A percentile compares a stretch with the other conserved stretches of the same genome.
phyloP scores from a whole-genome alignment of 2,113 vertebrate genomes.

The Misgurnus anguillicaudatus region DNA sequence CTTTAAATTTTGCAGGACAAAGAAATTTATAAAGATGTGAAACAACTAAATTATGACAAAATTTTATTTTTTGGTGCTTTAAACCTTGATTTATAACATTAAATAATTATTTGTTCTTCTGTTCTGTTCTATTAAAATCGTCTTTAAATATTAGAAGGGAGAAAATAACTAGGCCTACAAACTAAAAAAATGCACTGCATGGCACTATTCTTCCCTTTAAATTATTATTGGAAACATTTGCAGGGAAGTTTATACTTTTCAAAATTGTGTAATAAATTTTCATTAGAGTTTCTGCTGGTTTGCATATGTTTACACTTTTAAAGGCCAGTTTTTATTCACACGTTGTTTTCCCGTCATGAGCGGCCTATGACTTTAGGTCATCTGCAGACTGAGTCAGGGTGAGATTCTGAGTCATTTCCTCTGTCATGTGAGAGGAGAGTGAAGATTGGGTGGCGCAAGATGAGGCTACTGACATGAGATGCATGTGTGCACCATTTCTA shows the following conservation, averaged over 20 bases:
- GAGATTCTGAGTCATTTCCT: constrained; percentile 46
- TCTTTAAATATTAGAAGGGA: too few species aligned
- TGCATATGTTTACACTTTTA: constrained; percentile 27
- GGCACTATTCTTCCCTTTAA: background rate
- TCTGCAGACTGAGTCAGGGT: constrained; percentile 30
- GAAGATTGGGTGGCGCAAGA: constrained; percentile 4
- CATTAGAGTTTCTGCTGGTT: background rate
- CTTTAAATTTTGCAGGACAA: too few species aligned
- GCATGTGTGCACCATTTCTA: background rate
- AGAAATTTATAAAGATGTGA: too few species aligned
- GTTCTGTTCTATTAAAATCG: too few species aligned
- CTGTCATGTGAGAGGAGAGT: constrained; percentile 49
- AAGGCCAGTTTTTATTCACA: constrained; percentile 35
- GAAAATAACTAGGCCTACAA: too few species aligned
- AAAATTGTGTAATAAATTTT: background rate
- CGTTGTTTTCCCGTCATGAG: constrained; percentile 17
- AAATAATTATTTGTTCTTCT: too few species aligned
- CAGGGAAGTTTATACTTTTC: too few species aligned
- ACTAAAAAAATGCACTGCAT: too few species aligned
- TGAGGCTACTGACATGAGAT: background rate
- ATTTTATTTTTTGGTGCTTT: too few species aligned
- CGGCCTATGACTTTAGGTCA: constrained; percentile 42
- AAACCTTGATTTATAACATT: too few species aligned
- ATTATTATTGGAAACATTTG: background rate
- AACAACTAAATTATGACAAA: too few species aligned